phyloP scores from a whole-genome alignment of 1,140 invertebrate genomes.

The Drosophila willistoni region DNA sequence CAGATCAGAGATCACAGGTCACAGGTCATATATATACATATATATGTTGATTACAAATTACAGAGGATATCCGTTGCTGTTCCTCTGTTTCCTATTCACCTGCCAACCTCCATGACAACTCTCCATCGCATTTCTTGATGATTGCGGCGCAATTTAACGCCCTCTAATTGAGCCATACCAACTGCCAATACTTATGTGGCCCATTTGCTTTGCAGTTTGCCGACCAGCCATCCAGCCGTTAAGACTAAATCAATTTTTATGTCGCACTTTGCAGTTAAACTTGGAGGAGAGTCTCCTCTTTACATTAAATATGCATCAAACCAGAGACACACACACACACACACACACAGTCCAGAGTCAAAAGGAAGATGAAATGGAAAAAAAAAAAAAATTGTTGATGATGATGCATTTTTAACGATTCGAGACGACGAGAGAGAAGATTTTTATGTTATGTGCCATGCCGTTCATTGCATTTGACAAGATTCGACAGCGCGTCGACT shows the following conservation, averaged over 20 bases:
- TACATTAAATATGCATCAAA: conserved; percentile 82
- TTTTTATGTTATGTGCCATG: conserved; percentile 64
- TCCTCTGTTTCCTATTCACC: background rate
- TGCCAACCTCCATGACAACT: background rate
- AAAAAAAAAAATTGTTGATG: conserved; percentile 63
- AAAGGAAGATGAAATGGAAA: background rate
- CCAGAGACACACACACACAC: too few species aligned
- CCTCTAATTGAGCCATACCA: conserved; percentile 69
- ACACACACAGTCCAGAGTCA: background rate
- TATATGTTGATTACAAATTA: background rate
- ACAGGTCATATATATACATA: background rate
- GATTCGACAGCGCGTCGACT: conserved; percentile 52
- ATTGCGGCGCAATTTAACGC: conserved; percentile 41
- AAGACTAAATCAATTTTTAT: conserved; percentile 79
- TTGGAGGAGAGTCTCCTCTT: conserved; percentile 41
- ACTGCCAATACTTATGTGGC: conserved; percentile 26
- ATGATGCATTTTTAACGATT: conserved; percentile 82
- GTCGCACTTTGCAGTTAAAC: conserved; percentile 75
- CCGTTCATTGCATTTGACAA: conserved; percentile 64
- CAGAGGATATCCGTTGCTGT: background rate
- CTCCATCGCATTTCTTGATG: background rate
- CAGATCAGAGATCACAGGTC: background rate
- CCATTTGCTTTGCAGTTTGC: conserved; percentile 50
- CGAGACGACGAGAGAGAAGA: conserved; percentile 51
- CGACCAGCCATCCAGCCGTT: conserved; percentile 39